Evolutionary conservation across 2,113 vertebrate species (phyloP), one percentile per base, ranked within the genome.

Genomic region (rabbit (Oryctolagus cuniculus)): DNA sequence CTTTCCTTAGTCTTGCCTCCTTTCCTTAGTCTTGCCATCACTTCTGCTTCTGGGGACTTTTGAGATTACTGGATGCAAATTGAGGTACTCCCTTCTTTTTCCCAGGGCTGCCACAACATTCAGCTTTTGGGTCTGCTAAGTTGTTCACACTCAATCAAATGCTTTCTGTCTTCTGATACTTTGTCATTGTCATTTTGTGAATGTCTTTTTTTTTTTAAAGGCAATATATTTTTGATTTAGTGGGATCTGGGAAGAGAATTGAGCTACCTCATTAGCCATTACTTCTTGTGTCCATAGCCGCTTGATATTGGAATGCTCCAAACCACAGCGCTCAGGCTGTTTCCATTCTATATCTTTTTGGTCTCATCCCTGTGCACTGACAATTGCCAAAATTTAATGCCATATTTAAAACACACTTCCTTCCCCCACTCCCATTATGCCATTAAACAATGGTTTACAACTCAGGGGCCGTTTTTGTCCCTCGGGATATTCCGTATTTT

Each of bases 371-470:
- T 70, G 66, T n/a, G 10, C 19, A 49, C 36, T 79, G 75, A 93
- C 94, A 83, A 6, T 22, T 90, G 25, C 36, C 87, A 63, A n/a
- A 77, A 79, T 79, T 66, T 91, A 72, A 64, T 93, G 31, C 90
- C 25, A 13, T 67, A 73, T 34, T 78, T 78, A 87, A 79, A 29
- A 72, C 24, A 38, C 24, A 81, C 1, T 36, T 72, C 16, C 38
- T 22, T 49, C 73, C 19, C 34, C 17, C 2, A 22, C 15, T 8
- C 24, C 70, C 22, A 87, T 64, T 69, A 49, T 89, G 79, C 87
- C 83, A 12, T 93, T 69, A 91, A 93, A 51, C 22, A 78, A 0
- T 74, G 16, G 25, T 85, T 64, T 69, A 84, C 49, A 81, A 34
- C 53, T 87, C 36, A 81, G 25, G 75, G 10, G 44, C 44, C n/a